Evolutionary conservation across 2,113 vertebrate species (phyloP), one percentile per base, ranked within the genome.

Genomic region (Lota lota): DNA sequence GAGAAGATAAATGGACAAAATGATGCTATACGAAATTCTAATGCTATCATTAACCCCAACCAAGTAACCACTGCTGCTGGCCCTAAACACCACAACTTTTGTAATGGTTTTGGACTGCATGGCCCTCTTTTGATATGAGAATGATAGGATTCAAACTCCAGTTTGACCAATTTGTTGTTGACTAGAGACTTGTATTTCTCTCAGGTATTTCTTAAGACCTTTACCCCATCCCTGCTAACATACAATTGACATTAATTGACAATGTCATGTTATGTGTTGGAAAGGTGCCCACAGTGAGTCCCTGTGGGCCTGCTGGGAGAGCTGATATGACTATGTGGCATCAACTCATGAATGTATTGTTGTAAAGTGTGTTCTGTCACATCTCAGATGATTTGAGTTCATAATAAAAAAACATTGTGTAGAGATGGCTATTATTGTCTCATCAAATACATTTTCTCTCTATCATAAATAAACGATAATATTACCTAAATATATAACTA

Each of bases 261-360:
- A 68, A 63, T 16, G 21, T n/a, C 2, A 64, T 22, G 17, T 77
- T 17, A 40, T 58, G 50, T 76, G 33, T 74, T 75, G 59, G 4
- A 20, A 61, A 22, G 36, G 51, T 63, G 3, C 14, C 66, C 65
- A 63, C 62, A 60, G 66, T 40, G 61, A 40, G 28, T 63, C 2
- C 11, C 17, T 47, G 50, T 71, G 54, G 64, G 4, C 70, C 69
- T 61, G 33, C 11, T 63, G 61, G 56, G 56, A 7, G 11, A 57
- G 80, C 22, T 12, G 62, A 66, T 1, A 22, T 16, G 21, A 16
- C 14, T 47, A 47, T 47, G 69, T 69, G 64, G 67, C 68, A 64
- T 75, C 65, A 64, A 82, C n/a, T 47, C 11, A n/a, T 82, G 87
- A 85, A 87, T 87, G 79, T 78, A 71, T 73, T 78, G 60, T 75